These are phyloP conservation scores for Cheilosia urbana DNA, from an alignment of 2,888 invertebrate genomes.

Conservation along the genomic window DNA sequence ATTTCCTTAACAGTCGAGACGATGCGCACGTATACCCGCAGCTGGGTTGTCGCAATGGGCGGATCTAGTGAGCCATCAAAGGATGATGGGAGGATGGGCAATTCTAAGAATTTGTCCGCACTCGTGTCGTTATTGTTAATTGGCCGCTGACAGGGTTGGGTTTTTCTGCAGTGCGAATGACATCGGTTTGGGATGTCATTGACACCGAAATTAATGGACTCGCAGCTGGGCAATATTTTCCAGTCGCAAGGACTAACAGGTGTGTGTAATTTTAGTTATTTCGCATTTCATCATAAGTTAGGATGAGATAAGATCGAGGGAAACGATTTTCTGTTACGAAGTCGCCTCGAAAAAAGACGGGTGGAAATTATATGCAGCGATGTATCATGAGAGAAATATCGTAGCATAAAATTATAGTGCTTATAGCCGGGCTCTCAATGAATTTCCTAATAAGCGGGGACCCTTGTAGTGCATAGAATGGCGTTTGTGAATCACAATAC, in stretches of 20 bases:
- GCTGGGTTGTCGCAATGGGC: conserved; percentile 6
- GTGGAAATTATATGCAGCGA: too few species aligned
- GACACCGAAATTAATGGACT: conserved; percentile 1
- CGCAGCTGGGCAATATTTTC: neutral
- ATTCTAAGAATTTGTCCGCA: conserved; percentile 27
- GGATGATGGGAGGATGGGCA: conserved; percentile 38
- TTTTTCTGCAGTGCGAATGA: neutral
- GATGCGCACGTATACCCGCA: conserved; percentile 44
- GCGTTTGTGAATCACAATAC: too few species aligned
- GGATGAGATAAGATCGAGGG: neutral
- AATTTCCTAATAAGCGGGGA: too few species aligned
- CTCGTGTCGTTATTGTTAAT: conserved; percentile 29
- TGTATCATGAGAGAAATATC: too few species aligned
- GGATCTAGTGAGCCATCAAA: conserved; percentile 38
- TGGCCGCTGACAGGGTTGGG: conserved; percentile 34
- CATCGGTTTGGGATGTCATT: neutral
- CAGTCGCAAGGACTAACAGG: neutral
- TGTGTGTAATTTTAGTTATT: neutral
- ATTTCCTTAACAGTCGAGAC: conserved; percentile 49
- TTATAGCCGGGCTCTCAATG: too few species aligned
- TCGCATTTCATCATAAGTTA: neutral
- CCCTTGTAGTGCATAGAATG: too few species aligned
- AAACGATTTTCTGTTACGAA: too few species aligned
- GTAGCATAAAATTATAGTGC: too few species aligned
- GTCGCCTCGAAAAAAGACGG: too few species aligned